Evolutionary conservation across 1,140 invertebrate species (phyloP), one percentile per base, ranked within the genome.

Genomic region (Bombus fervidus): DNA sequence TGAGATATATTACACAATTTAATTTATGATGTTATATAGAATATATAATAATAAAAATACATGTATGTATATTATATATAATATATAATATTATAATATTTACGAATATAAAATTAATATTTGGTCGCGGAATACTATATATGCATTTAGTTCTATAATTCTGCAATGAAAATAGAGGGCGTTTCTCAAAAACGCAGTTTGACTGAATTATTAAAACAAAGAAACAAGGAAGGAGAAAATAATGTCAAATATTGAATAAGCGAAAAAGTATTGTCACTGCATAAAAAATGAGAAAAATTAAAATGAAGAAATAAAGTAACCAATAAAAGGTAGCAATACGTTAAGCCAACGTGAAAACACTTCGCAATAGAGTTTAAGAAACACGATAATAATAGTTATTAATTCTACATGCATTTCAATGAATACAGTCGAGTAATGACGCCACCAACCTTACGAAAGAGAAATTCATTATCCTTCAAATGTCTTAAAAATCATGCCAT

Each of bases 401-500:
- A 88, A 90, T 87, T 87, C 43, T 73, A 39, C 83, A 87, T 82
- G 75, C 72, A 87, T 89, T 90, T 89, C 81, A 75, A 68, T 75
- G 85, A 89, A 31, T 76, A 84, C 53, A 90, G 37, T 83, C 57
- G 73, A 79, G 22, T 85, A 64, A 87, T 71, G 53, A 79, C 37
- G 41, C 57, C 80, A 71, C 68, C 64, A 28, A 78, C n/a, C 69
- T 88, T 66, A n/a, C 28, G 37, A 34, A 39, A 53, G 57, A 64
- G 62, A 57, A 43, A 87, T 77, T 77, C 47, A 64, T 87, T 87
- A 76, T 85, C 22, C 66, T 80, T 87, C 57, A 39, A 89, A 8
- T 81, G 74, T 68, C 57, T 86, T 83, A 68, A 82, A 68, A 89
- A 73, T 86, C 88, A 90, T 87, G 87, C 87, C 89, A 90, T 89